Conservation (phyloP, 2,113 vertebrate species). For the Carettochelys insculpta region DNA sequence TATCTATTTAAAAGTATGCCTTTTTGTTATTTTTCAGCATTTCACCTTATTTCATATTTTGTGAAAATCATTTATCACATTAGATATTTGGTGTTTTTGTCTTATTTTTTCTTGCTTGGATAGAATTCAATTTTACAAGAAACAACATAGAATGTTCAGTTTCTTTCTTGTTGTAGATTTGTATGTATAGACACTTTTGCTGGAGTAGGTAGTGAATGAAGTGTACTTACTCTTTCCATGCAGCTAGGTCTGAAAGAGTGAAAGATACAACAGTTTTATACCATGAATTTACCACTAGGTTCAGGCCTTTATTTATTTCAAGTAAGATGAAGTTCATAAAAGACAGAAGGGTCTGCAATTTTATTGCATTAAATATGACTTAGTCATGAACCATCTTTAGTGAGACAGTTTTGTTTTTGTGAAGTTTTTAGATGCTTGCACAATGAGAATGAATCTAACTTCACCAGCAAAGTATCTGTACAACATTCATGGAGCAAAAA, state of each 20-base stretch:
- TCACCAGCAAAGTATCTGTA: slow-evolving; percentile 34
- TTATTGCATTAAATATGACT: neutral
- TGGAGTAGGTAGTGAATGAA: neutral
- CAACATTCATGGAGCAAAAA: slow-evolving; percentile 49
- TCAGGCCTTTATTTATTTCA: neutral
- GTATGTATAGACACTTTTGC: neutral
- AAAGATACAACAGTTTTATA: fast-evolving
- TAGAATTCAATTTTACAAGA: neutral
- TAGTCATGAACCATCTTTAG: neutral
- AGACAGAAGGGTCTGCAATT: neutral
- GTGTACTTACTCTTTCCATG: neutral
- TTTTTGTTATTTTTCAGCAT: neutral
- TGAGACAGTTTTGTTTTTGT: neutral
- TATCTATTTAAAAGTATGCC: neutral
- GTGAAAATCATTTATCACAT: neutral
- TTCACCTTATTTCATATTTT: neutral
- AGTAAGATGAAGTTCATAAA: too few relatives aligned
- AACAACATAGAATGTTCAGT: neutral
- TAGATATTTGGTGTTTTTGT: neutral
- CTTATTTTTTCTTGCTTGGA: neutral
- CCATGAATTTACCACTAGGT: neutral
- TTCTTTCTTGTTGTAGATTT: neutral
- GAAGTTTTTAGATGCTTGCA: slow-evolving; percentile 66
- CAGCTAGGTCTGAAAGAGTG: neutral
- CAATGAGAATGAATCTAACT: slow-evolving; percentile 43